Percentiles rank a stretch among this genome's conserved stretches.
Conservation (phyloP, 37 sponge, comb jelly and placozoan species). For the Bolinopsis microptera region DNA sequence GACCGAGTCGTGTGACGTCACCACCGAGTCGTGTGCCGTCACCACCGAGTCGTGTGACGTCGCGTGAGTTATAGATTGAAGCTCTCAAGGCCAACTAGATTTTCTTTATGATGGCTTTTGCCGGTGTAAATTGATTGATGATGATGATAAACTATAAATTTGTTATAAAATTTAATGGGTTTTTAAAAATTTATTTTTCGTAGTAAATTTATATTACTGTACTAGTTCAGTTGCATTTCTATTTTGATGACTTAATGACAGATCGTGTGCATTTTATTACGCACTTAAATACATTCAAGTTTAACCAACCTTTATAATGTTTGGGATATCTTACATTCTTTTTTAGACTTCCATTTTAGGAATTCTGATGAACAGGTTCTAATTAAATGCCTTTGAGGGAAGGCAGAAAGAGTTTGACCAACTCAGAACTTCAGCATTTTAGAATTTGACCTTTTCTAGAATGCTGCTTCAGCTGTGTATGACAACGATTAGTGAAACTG, state of each 20-base stretch:
- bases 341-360: no score
- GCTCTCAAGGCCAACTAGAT: not conserved
- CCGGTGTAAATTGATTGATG: not conserved
- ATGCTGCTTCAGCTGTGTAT: constrained; percentile 36
- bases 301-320: no score
- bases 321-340: no score
- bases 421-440: not conserved
- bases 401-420: constrained; percentile 54
- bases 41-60: not conserved
- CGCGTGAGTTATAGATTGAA: not conserved
- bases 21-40: not conserved
- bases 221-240: no score
- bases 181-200: no score
- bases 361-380: not conserved
- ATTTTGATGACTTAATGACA: no score
- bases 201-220: no score
- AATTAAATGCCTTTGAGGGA: not conserved
- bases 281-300: no score
- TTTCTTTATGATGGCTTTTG: no score
- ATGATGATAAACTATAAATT: not conserved
- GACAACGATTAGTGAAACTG: constrained; percentile 35
- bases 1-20: no score
- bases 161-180: no score
- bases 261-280: no score
- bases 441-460: not conserved